Evolutionary conservation across 2,888 invertebrate genomes (phyloP).

Genomic region (Rhopalosiphum nymphaeae): DNA sequence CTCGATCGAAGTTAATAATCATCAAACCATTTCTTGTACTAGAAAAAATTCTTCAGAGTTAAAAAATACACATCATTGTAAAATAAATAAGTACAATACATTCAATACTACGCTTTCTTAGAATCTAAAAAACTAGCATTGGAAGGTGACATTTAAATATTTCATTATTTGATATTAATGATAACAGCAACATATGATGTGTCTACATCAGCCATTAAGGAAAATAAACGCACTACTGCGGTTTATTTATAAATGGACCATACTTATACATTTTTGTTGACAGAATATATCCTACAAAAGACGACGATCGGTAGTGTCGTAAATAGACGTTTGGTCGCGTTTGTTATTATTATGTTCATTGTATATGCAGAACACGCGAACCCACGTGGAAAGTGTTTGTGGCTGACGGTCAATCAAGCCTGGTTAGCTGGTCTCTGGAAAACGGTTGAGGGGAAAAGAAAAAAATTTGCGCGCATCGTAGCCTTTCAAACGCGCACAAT

Average conservation of each 20-base stretch:
- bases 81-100: not conserved
- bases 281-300: not conserved
- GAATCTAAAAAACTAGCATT: not conserved
- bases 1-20: not conserved
- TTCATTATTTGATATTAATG: not conserved
- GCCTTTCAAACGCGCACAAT: conserved; percentile 51
- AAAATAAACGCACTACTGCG: not conserved
- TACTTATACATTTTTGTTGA: not conserved
- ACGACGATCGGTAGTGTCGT: not conserved
- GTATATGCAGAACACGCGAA: conserved; percentile 57
- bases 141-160: not conserved
- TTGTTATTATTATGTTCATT: conserved; percentile 34
- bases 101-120: not conserved
- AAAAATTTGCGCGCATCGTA: conserved; percentile 6
- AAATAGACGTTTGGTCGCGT: conserved; percentile 3
- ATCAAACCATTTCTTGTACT: not conserved
- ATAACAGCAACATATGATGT: not conserved
- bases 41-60: too few relatives aligned
- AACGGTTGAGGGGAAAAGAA: not conserved
- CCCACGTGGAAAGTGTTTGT: conserved; percentile 54
- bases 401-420: conserved; percentile 64
- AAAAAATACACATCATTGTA: not conserved
- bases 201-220: not conserved
- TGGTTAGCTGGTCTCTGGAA: conserved; percentile 30
- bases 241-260: not conserved